These are phyloP conservation scores for Heteractis magnifica DNA, from an alignment of 92 coral and sea anemone genomes.

Conservation along the genomic window DNA sequence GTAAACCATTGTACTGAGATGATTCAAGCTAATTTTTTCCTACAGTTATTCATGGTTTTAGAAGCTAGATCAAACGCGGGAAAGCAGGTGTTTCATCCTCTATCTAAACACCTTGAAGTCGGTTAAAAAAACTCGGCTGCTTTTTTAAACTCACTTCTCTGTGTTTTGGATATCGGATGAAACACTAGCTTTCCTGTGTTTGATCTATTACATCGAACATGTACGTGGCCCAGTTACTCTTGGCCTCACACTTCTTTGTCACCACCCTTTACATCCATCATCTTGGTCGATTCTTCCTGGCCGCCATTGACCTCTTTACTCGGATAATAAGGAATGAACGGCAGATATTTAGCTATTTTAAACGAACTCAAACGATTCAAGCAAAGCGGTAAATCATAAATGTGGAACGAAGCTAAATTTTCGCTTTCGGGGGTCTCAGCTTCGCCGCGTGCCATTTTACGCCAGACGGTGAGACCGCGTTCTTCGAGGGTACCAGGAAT, in stretches of 20 bases:
- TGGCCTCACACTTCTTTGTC: constrained; percentile 3
- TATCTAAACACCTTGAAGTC: too few relatives aligned
- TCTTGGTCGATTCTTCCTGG: not conserved
- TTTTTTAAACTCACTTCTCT: too few relatives aligned
- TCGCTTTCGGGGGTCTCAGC: constrained; percentile 20
- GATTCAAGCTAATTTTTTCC: too few relatives aligned
- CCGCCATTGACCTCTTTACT: constrained; percentile 1
- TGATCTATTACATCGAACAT: too few relatives aligned
- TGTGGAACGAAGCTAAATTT: constrained; percentile 58
- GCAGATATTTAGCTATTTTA: constrained; percentile 61
- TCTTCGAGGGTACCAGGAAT: constrained; percentile 87
- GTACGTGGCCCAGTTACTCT: too few relatives aligned
- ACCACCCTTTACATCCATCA: not conserved
- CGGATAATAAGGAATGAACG: constrained; percentile 68
- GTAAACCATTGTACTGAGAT: too few relatives aligned
- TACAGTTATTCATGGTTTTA: too few relatives aligned
- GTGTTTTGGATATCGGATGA: too few relatives aligned
- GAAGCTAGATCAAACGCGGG: too few relatives aligned
- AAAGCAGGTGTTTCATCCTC: too few relatives aligned
- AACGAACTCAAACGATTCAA: constrained; percentile 63
- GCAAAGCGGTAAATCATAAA: constrained; percentile 78
- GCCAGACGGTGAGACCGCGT: constrained; percentile 80
- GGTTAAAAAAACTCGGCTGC: too few relatives aligned
- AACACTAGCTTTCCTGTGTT: too few relatives aligned
- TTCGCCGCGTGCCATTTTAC: constrained; percentile 39